Percentiles rank a stretch among this genome's conserved stretches.
Conservation (phyloP, 2,113 vertebrate species). For the cat (Felis catus) region DNA sequence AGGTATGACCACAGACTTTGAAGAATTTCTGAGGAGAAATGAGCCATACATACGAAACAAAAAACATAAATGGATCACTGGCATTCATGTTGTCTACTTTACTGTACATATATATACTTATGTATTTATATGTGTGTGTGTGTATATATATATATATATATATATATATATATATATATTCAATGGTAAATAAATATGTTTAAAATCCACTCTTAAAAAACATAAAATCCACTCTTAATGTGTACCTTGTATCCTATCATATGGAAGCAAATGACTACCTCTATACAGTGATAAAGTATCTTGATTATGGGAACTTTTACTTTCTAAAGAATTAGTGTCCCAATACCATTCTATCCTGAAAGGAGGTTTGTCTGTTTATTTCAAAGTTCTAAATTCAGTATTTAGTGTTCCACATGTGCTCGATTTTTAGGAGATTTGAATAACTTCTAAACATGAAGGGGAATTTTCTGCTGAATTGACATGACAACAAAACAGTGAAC, state of each 20-base stretch:
- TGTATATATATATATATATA: no score
- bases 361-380: neutral
- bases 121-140: no score
- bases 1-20: neutral
- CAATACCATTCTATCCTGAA: neutral
- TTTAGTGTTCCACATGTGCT: neutral
- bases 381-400: constrained; percentile 2
- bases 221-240: neutral
- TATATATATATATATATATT: neutral
- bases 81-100: neutral
- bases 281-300: neutral
- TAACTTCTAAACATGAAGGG: neutral
- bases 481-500: neutral
- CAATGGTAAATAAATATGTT: neutral
- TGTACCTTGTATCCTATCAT: neutral
- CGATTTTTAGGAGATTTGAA: constrained; percentile 15
- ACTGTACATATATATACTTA: neutral
- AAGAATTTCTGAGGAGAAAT: neutral
- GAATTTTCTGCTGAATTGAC: constrained; percentile 27
- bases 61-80: neutral
- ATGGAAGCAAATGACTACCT: neutral
- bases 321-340: neutral
- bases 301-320: neutral
- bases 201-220: neutral
- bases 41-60: neutral